Evolutionary conservation across 1,140 invertebrate genomes (phyloP).

Genomic region (Apis florea): DNA sequence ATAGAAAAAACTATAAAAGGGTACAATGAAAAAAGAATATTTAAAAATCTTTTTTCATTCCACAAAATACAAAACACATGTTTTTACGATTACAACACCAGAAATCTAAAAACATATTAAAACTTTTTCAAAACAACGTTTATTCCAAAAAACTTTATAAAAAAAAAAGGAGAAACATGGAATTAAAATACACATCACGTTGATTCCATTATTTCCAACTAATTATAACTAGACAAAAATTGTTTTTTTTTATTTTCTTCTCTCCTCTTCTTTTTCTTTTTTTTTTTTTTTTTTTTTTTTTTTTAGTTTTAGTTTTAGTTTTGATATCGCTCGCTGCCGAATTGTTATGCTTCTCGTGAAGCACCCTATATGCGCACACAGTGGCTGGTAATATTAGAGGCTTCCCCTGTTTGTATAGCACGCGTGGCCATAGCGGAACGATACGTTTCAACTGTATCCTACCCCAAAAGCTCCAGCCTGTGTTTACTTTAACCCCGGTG

Average conservation of each 20-base stretch:
- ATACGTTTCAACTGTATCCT: constrained; percentile 74
- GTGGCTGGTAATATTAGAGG: constrained; percentile 74
- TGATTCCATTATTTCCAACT: not conserved
- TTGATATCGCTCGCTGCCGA: not conserved
- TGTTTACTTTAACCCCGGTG: constrained; percentile 74
- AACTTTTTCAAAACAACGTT: not conserved
- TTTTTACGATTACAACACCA: not conserved
- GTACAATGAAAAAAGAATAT: not conserved
- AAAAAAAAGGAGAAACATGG: no score
- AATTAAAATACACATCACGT: no score
- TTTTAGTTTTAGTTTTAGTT: not conserved
- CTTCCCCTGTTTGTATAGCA: constrained; percentile 75
- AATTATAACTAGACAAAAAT: not conserved
- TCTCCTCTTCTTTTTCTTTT: not conserved
- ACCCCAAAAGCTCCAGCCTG: constrained; percentile 66
- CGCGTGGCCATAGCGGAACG: constrained; percentile 76
- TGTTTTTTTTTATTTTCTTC: no score
- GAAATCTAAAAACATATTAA: not conserved
- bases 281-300: no score
- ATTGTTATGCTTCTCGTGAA: constrained; percentile 24
- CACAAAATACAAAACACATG: not conserved
- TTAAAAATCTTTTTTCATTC: not conserved
- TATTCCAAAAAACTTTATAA: not conserved
- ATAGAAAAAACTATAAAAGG: not conserved
- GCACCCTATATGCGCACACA: constrained; percentile 27